Evolutionary conservation across 2,888 invertebrate species (phyloP).

Genomic region (Lithodes maja): DNA sequence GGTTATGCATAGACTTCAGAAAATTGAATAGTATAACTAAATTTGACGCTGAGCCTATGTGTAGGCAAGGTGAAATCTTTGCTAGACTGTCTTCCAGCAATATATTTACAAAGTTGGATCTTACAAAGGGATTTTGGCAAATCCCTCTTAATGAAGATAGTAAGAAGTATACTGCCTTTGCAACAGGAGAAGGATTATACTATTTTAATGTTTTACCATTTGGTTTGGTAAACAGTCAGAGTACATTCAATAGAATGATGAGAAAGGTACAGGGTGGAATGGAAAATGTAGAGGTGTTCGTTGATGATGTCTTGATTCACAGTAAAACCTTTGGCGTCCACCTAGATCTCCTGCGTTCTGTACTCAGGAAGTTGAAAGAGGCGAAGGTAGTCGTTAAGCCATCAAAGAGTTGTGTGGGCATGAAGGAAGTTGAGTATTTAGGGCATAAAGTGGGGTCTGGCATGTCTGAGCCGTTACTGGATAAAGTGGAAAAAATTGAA

Average conservation of each 20-base stretch:
- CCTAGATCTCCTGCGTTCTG: no score
- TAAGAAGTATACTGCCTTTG: no score
- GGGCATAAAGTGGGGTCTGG: no score
- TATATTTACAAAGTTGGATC: not conserved
- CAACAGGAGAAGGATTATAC: not conserved
- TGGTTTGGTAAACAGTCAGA: not conserved
- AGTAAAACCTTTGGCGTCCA: not conserved
- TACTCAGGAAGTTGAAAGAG: not conserved
- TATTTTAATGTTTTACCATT: not conserved
- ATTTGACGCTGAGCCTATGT: not conserved
- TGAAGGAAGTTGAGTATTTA: no score
- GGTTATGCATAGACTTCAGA: no score
- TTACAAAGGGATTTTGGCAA: not conserved
- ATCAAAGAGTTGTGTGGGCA: no score
- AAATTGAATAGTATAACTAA: not conserved
- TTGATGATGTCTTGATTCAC: constrained; percentile 8
- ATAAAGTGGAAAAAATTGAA: no score
- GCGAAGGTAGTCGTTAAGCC: no score
- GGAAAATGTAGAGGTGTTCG: not conserved
- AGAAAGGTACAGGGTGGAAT: not conserved
- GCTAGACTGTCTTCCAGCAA: not conserved
- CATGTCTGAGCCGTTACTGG: no score
- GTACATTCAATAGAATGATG: not conserved
- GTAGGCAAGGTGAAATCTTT: not conserved
- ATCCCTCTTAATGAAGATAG: not conserved